Percentiles rank a stretch among this genome's conserved stretches.
These are phyloP conservation scores for Plestiodon gilberti DNA, from an alignment of 2,113 vertebrate species.

Conservation along the genomic window DNA sequence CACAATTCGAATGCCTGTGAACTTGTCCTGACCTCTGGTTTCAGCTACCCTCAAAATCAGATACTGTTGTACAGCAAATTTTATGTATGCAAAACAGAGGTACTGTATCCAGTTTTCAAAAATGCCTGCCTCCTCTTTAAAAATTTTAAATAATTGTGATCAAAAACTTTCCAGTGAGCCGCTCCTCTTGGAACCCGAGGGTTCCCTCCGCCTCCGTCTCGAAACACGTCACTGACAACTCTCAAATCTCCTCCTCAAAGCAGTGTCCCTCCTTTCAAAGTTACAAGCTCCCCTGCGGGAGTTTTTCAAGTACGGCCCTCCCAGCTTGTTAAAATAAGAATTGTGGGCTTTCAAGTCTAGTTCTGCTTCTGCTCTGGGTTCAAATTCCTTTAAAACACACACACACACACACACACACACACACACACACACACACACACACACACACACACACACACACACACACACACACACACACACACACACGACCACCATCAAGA, in stretches of 20 bases:
- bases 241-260: not conserved
- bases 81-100: not conserved
- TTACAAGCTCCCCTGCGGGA: not conserved
- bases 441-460: too few relatives aligned
- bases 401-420: too few relatives aligned
- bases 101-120: not conserved
- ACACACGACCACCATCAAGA: too few relatives aligned
- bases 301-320: too few relatives aligned
- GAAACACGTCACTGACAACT: not conserved
- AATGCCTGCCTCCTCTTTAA: not conserved
- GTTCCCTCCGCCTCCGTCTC: not conserved
- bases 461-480: too few relatives aligned
- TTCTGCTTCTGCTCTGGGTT: not conserved
- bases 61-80: too few relatives aligned
- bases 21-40: not conserved
- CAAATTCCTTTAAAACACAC: fast-evolving
- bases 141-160: too few relatives aligned
- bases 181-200: not conserved
- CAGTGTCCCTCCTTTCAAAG: not conserved
- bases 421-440: too few relatives aligned
- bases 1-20: not conserved
- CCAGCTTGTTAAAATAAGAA: not conserved
- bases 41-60: not conserved
- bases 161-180: too few relatives aligned
- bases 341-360: not conserved